These are phyloP conservation scores for Saiga tatarica DNA, from an alignment of 2,113 vertebrate species.

Conservation along the genomic window DNA sequence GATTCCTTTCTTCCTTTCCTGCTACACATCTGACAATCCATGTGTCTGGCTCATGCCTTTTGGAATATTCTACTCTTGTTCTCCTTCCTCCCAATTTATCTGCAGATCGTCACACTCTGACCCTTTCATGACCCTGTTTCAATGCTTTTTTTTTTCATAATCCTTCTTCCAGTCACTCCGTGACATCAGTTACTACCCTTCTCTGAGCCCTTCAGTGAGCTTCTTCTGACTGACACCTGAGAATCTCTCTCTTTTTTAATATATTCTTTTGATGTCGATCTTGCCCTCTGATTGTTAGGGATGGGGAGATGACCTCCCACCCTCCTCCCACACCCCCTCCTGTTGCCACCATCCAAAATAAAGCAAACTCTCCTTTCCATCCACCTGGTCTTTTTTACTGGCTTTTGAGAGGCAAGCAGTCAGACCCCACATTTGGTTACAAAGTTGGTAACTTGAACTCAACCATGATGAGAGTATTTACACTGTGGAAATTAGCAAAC, in stretches of 20 bases:
- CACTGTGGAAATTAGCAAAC: background rate
- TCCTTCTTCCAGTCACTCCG: background rate
- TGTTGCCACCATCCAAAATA: background rate
- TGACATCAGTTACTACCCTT: background rate
- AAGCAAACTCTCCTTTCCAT: background rate
- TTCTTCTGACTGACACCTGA: background rate
- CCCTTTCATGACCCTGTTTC: background rate
- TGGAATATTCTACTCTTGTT: background rate
- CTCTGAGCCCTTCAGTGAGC: background rate
- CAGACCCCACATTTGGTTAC: background rate
- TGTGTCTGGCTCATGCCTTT: background rate
- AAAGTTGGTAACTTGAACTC: background rate
- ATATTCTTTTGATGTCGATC: background rate
- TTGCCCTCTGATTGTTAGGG: background rate
- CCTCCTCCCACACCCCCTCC: background rate
- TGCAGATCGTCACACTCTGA: background rate
- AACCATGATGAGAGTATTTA: background rate
- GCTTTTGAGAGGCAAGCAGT: background rate
- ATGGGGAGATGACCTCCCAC: background rate
- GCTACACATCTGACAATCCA: fast-evolving
- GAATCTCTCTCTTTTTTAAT: background rate
- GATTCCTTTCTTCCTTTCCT: background rate
- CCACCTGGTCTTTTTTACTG: background rate
- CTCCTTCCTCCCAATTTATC: background rate
- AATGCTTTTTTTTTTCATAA: background rate